A percentile compares a stretch with the other conserved stretches of the same genome.
phyloP scores from a whole-genome alignment of 2,888 invertebrate species.

The Alcis repandata region DNA sequence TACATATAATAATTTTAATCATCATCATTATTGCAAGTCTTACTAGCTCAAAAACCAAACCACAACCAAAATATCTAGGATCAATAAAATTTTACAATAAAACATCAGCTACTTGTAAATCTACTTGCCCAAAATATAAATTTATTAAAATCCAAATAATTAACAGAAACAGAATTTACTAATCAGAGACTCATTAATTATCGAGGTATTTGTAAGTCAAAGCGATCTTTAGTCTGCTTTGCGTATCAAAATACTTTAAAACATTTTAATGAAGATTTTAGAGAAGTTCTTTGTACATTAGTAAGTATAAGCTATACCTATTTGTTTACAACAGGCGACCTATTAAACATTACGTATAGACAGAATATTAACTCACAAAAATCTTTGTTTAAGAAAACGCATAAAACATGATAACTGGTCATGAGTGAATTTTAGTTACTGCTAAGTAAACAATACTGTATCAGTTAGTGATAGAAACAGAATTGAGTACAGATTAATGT shows the following conservation, averaged over 20 bases:
- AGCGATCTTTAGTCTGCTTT: constrained; percentile 55
- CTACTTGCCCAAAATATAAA: constrained; percentile 5
- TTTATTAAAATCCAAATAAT: constrained; percentile 21
- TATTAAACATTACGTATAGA: background rate
- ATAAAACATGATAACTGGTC: background rate
- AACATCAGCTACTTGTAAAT: too few species aligned
- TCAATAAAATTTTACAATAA: too few species aligned
- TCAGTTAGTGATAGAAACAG: background rate
- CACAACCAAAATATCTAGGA: too few species aligned
- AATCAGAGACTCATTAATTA: constrained; percentile 66
- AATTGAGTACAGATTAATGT: constrained; percentile 9
- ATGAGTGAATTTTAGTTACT: background rate
- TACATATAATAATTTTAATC: too few species aligned
- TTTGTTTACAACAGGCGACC: too few species aligned
- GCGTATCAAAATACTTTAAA: constrained; percentile 53
- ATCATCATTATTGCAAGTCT: too few species aligned
- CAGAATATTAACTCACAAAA: background rate
- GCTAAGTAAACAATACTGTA: background rate
- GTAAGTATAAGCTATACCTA: background rate
- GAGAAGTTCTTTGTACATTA: constrained; percentile 48
- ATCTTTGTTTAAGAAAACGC: background rate
- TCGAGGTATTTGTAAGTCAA: constrained; percentile 57
- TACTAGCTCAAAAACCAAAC: too few species aligned
- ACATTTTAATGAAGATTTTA: constrained; percentile 65
- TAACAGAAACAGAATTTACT: constrained; percentile 50